phyloP scores from a whole-genome alignment of 2,888 invertebrate species.

The Zaprionus lineosus region DNA sequence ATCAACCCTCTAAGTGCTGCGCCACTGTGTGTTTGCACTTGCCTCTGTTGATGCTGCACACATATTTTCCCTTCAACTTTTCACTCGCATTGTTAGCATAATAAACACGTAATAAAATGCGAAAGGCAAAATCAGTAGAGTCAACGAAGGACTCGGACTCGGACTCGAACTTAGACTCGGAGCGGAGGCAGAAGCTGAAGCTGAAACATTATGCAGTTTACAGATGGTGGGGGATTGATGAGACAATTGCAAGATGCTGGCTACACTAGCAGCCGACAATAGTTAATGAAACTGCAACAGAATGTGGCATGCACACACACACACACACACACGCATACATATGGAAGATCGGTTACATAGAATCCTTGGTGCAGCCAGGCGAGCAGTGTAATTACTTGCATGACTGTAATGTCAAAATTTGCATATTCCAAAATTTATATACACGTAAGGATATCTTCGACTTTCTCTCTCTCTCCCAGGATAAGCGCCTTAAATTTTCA shows the following conservation, averaged over 20 bases:
- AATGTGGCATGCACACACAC: slow-evolving; percentile 14
- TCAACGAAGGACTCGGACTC: no score
- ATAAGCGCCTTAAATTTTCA: slow-evolving; percentile 73
- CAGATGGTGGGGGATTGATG: no score
- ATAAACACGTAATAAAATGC: slow-evolving; percentile 74
- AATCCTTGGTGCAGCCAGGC: slow-evolving; percentile 36
- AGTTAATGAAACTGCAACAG: slow-evolving; percentile 52
- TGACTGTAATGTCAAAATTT: slow-evolving; percentile 62
- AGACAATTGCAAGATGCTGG: slow-evolving; percentile 39
- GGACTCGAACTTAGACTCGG: no score
- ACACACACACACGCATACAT: slow-evolving; percentile 6
- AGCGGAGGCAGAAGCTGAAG: slow-evolving; percentile 14
- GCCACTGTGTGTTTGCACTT: slow-evolving; percentile 38
- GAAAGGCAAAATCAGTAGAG: slow-evolving; percentile 69
- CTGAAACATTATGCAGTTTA: slow-evolving; percentile 37
- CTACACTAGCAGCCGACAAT: slow-evolving; percentile 5
- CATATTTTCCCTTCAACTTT: slow-evolving; percentile 41
- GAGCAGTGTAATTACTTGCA: slow-evolving; percentile 63
- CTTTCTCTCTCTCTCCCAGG: slow-evolving; percentile 43
- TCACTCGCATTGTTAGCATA: slow-evolving; percentile 72
- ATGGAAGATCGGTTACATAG: slow-evolving; percentile 33
- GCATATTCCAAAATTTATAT: no score
- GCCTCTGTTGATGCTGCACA: slow-evolving; percentile 11
- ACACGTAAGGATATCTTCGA: no score
- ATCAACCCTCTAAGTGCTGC: slow-evolving; percentile 2